A percentile compares a stretch with the other conserved stretches of the same genome.
These are phyloP conservation scores for Vimba vimba DNA, from an alignment of 2,113 vertebrate species.

Conservation along the genomic window DNA sequence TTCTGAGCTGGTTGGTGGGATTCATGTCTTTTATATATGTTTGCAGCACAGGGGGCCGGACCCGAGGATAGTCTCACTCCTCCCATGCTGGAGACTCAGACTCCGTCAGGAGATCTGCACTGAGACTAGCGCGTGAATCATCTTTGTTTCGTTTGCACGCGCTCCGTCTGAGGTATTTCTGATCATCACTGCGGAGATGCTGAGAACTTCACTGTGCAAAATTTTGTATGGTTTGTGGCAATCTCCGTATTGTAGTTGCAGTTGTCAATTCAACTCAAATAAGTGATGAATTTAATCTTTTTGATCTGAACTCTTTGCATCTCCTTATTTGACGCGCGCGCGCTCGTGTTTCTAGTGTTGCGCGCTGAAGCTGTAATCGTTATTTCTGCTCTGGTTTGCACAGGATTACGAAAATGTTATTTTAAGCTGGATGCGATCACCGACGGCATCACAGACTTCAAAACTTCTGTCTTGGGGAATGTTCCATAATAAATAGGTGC, in stretches of 20 bases:
- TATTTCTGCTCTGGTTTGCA: slow-evolving; percentile 9
- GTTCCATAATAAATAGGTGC: not conserved
- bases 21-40: slow-evolving; percentile 76
- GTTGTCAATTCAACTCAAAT: not conserved
- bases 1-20: slow-evolving; percentile 62
- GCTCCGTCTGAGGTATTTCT: not conserved
- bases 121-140: not conserved
- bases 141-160: not conserved
- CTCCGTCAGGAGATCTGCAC: slow-evolving; percentile 66
- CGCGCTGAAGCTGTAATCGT: not conserved
- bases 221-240: slow-evolving; percentile 29
- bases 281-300: not conserved
- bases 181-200: not conserved
- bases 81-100: slow-evolving; percentile 79
- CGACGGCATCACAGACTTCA: not conserved
- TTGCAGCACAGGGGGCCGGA: slow-evolving; percentile 77
- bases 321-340: not conserved
- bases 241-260: not conserved
- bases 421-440: slow-evolving; percentile 19
- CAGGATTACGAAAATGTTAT: not conserved
- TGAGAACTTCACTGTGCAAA: not conserved
- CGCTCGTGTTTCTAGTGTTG: not conserved
- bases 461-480: not conserved
- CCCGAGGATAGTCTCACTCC: slow-evolving; percentile 75
- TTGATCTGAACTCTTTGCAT: not conserved